Conservation (phyloP, 2,888 invertebrate species). For the Lysandra coridon region DNA sequence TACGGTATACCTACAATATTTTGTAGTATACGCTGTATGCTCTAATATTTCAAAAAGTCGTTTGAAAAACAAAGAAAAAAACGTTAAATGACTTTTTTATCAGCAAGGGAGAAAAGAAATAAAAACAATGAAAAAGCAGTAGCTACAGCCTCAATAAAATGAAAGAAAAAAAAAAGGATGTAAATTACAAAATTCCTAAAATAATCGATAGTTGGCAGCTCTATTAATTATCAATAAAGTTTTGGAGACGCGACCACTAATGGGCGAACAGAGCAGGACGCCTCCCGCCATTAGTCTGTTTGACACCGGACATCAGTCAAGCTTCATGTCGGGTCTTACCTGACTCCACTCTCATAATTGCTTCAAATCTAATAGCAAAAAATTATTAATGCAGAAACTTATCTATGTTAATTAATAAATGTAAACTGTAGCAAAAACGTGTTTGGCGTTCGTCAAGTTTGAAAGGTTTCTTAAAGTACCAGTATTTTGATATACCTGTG, state of each 20-base stretch:
- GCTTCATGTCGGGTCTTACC: constrained; percentile 53
- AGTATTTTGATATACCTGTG: no score
- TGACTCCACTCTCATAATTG: constrained; percentile 38
- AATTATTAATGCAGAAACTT: neutral
- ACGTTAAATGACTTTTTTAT: no score
- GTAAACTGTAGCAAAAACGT: neutral
- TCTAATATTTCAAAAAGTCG: no score
- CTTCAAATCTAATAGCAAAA: constrained; percentile 4
- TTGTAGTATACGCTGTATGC: no score
- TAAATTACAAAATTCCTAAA: constrained; percentile 41
- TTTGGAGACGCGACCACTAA: constrained; percentile 51
- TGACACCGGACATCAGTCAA: constrained; percentile 78
- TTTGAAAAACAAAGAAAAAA: no score
- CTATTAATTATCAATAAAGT: constrained; percentile 54
- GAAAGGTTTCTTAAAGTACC: neutral
- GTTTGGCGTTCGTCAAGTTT: neutral
- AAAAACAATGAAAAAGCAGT: neutral
- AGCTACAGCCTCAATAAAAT: constrained; percentile 13
- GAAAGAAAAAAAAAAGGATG: constrained; percentile 35
- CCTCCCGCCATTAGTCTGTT: constrained; percentile 71
- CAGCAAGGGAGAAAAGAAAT: no score
- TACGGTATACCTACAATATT: no score
- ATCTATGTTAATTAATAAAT: neutral
- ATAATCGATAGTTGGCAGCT: constrained; percentile 7
- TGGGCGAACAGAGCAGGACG: constrained; percentile 72